phyloP scores from a whole-genome alignment of 2,888 invertebrate species.

The Cryptocheilus praepositus region DNA sequence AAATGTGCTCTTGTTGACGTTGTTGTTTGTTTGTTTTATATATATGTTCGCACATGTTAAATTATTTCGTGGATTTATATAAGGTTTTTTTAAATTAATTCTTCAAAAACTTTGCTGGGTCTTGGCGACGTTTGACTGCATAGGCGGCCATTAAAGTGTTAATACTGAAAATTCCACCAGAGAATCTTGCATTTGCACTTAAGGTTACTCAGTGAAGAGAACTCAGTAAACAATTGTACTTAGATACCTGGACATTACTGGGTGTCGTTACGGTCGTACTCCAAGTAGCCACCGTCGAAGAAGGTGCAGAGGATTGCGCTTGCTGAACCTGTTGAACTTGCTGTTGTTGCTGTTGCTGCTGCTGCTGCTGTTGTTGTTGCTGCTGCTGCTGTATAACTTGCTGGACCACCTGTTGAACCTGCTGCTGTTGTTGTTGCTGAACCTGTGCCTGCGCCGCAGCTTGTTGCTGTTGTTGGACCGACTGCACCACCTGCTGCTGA shows the following conservation, averaged over 20 bases:
- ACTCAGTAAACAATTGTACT: conserved; percentile 2
- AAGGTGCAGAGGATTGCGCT: conserved; percentile 71
- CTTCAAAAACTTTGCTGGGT: no score
- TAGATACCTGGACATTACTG: conserved; percentile 72
- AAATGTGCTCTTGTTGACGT: no score
- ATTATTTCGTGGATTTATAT: no score
- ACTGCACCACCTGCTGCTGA: conserved; percentile 60
- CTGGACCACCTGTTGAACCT: conserved; percentile 58
- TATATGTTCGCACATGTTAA: no score
- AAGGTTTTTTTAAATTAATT: no score
- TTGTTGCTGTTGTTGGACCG: conserved; percentile 63
- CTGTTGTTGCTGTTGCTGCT: conserved; percentile 53
- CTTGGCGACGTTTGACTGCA: no score
- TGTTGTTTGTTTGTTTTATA: no score
- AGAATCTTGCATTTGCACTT: no score
- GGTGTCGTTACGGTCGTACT: conserved; percentile 70
- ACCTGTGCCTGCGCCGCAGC: conserved; percentile 57
- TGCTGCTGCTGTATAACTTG: conserved; percentile 56
- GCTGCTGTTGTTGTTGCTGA: conserved; percentile 55
- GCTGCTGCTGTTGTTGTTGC: conserved; percentile 61
- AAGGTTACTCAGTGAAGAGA: not conserved
- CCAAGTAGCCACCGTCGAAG: conserved; percentile 70
- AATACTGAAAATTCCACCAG: no score
- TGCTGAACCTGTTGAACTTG: conserved; percentile 53
- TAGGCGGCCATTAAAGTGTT: no score